These are phyloP conservation scores for Anas acuta DNA, from an alignment of 2,797 vertebrate genomes.

Conservation along the genomic window DNA sequence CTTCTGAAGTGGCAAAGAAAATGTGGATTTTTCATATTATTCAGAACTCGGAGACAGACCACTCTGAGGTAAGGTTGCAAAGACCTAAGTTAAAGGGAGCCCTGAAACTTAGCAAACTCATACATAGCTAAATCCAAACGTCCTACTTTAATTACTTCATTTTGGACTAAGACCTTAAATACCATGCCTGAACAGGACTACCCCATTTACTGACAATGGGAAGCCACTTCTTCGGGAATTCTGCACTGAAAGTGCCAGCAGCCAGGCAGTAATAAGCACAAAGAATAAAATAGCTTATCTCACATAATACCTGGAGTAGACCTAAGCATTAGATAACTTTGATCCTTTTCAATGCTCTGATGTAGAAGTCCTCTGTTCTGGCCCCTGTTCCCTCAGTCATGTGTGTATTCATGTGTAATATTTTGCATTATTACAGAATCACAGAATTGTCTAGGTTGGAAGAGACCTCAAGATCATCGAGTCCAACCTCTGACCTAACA, in stretches of 20 bases:
- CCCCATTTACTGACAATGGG: background rate
- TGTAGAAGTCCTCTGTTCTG: background rate
- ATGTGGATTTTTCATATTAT: background rate
- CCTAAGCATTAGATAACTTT: background rate
- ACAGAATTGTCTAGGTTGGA: too few relatives aligned
- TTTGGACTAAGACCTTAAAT: background rate
- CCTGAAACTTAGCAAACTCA: background rate
- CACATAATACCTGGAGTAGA: background rate
- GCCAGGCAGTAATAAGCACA: background rate
- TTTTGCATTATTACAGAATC: background rate
- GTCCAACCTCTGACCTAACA: too few relatives aligned
- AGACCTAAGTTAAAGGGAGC: background rate
- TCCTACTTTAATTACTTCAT: background rate
- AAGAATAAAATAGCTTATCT: background rate
- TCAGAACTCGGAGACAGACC: background rate
- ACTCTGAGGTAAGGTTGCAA: background rate
- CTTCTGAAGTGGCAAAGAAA: background rate
- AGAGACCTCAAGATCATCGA: too few relatives aligned
- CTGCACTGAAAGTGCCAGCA: background rate
- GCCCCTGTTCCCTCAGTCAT: background rate
- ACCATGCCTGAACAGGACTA: background rate
- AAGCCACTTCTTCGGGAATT: background rate
- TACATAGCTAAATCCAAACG: background rate
- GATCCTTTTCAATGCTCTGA: fast-evolving
- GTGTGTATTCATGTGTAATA: background rate